Evolutionary conservation across 2,888 invertebrate species (phyloP).

Genomic region (Deilephila elpenor): DNA sequence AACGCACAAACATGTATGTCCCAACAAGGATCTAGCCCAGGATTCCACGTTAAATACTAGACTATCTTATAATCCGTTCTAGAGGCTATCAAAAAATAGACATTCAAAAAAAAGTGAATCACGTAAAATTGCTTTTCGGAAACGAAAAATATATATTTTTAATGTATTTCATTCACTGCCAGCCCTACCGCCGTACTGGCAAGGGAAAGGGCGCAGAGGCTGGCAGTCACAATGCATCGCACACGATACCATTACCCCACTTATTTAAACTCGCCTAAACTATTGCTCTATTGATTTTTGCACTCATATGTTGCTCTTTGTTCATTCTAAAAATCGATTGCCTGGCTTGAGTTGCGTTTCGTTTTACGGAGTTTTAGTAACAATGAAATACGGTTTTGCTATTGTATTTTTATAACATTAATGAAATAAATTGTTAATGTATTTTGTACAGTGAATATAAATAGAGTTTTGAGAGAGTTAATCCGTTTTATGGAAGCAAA

Average conservation of each 20-base stretch:
- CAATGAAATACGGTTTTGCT: neutral
- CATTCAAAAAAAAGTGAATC: too few relatives aligned
- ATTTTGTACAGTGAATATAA: neutral
- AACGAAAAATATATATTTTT: too few relatives aligned
- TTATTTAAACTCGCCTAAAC: slow-evolving; percentile 73
- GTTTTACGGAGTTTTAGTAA: neutral
- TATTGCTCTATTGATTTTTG: slow-evolving; percentile 77
- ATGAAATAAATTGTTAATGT: neutral
- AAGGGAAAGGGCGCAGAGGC: slow-evolving; percentile 52
- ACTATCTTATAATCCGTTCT: too few relatives aligned
- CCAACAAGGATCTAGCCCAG: too few relatives aligned
- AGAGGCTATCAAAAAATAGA: too few relatives aligned
- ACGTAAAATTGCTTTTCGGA: too few relatives aligned
- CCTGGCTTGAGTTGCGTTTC: neutral
- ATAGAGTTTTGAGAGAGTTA: neutral
- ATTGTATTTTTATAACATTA: neutral
- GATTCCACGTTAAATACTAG: too few relatives aligned
- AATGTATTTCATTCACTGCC: slow-evolving; percentile 32
- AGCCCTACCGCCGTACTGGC: slow-evolving; percentile 49
- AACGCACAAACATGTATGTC: too few relatives aligned
- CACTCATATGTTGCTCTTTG: slow-evolving; percentile 59
- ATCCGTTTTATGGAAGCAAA: too few relatives aligned
- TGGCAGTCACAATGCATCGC: slow-evolving; percentile 66
- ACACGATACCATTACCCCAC: slow-evolving; percentile 73
- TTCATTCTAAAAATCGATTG: slow-evolving; percentile 33